phyloP scores from a whole-genome alignment of 2,113 vertebrate genomes.

The Psilopsiagon aurifrons region DNA sequence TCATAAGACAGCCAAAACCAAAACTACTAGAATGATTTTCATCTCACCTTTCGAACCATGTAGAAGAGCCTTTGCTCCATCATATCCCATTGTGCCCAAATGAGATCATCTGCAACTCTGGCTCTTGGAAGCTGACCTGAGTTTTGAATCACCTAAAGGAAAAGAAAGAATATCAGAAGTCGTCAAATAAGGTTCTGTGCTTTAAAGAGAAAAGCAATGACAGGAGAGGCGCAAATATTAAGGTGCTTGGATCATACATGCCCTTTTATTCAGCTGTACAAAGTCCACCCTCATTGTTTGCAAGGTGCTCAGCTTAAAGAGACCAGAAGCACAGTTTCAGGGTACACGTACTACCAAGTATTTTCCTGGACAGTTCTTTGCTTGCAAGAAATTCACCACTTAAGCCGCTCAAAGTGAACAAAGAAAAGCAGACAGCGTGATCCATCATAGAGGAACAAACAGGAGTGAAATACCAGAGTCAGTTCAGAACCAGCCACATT shows the following conservation, averaged over 20 bases:
- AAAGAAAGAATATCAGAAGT: neutral
- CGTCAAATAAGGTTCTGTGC: neutral
- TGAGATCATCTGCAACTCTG: conserved; percentile 87
- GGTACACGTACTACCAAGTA: neutral
- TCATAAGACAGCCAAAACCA: neutral
- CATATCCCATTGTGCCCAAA: conserved; percentile 94
- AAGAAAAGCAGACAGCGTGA: neutral
- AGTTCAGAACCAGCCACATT: neutral
- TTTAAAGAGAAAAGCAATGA: neutral
- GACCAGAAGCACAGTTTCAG: neutral
- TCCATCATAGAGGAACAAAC: neutral
- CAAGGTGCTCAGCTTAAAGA: neutral
- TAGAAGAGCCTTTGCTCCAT: conserved; percentile 89
- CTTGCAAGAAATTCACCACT: neutral
- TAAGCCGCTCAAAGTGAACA: neutral
- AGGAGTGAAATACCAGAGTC: neutral
- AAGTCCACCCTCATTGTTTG: neutral
- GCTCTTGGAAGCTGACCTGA: conserved; percentile 81
- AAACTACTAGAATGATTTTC: neutral
- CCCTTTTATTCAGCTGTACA: neutral
- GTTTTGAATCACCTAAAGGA: conserved; percentile 84
- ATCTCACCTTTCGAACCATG: conserved; percentile 80
- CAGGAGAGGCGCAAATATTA: neutral
- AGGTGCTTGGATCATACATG: neutral
- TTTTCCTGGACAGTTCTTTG: neutral